A percentile compares a stretch with the other conserved stretches of the same genome.
Conservation (phyloP, 1,140 invertebrate genomes). For the Rhopalosiphum padi region DNA sequence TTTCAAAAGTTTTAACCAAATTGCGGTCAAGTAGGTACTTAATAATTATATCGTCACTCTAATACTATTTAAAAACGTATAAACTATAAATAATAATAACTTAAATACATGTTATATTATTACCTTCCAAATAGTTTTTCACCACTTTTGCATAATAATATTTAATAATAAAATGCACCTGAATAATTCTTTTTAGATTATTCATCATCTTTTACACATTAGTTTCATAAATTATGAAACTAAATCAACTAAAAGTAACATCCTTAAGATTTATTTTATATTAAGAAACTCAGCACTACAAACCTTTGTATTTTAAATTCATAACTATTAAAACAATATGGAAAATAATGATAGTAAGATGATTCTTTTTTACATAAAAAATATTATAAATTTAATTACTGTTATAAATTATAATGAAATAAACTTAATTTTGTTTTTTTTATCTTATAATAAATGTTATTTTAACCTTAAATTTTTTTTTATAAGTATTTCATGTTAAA, state of each 20-base stretch:
- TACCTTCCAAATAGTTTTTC: not conserved
- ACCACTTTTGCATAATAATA: not conserved
- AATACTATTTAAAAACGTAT: not conserved
- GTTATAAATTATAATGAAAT: not conserved
- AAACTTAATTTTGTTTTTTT: not conserved
- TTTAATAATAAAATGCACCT: not conserved
- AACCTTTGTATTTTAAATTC: not conserved
- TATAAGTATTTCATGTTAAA: not conserved
- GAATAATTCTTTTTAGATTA: not conserved
- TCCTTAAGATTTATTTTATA: not conserved
- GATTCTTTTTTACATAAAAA: not conserved
- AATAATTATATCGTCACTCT: not conserved
- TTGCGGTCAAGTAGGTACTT: constrained; percentile 11
- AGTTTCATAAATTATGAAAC: not conserved
- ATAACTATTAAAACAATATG: not conserved
- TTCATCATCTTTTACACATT: not conserved
- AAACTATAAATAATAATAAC: not conserved
- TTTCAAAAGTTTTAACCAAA: not conserved
- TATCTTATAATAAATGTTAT: not conserved
- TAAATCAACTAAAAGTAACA: not conserved
- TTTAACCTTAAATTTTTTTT: too few relatives aligned
- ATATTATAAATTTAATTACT: not conserved
- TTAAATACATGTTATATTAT: not conserved
- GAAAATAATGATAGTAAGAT: not conserved
- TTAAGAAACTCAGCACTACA: not conserved